phyloP scores from a whole-genome alignment of 2,797 vertebrate species.

The Jordanella pulchra region DNA sequence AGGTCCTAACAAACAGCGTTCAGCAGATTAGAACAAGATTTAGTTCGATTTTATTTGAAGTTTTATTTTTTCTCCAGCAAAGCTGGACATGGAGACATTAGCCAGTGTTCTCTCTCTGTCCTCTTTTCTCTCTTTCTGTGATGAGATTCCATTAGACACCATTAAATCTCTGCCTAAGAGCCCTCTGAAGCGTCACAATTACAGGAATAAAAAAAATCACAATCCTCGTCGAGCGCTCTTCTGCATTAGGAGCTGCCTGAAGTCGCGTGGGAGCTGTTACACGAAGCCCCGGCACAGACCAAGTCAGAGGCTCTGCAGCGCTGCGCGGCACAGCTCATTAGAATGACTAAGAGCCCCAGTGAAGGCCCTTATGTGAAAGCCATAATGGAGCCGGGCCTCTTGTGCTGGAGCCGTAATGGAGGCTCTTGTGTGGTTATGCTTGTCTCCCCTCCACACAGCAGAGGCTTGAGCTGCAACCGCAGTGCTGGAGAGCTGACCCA shows the following conservation, averaged over 20 bases:
- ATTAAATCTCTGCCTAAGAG: slow-evolving; percentile 80
- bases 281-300: slow-evolving; percentile 51
- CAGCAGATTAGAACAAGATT: neutral
- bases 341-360: slow-evolving; percentile 74
- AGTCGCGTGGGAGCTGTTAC: slow-evolving; percentile 76
- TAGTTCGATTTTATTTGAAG: neutral
- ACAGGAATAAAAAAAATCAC: slow-evolving; percentile 62
- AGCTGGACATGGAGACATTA: slow-evolving; percentile 50
- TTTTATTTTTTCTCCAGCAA: slow-evolving; percentile 38
- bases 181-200: slow-evolving; percentile 78
- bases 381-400: slow-evolving; percentile 75
- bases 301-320: slow-evolving; percentile 66
- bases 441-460: slow-evolving; percentile 41
- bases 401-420: slow-evolving; percentile 75
- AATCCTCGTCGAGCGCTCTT: slow-evolving; percentile 68
- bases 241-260: slow-evolving; percentile 61
- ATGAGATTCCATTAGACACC: slow-evolving; percentile 81
- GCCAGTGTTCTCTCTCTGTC: slow-evolving; percentile 49
- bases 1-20: neutral
- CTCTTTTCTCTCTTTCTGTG: slow-evolving; percentile 58
- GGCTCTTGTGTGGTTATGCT: slow-evolving; percentile 66
- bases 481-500: slow-evolving; percentile 68
- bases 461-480: slow-evolving; percentile 68
- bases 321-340: slow-evolving; percentile 69
- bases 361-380: slow-evolving; percentile 70